Evolutionary conservation across 2,888 invertebrate species (phyloP).

Genomic region (Ornithoptera alexandrae): DNA sequence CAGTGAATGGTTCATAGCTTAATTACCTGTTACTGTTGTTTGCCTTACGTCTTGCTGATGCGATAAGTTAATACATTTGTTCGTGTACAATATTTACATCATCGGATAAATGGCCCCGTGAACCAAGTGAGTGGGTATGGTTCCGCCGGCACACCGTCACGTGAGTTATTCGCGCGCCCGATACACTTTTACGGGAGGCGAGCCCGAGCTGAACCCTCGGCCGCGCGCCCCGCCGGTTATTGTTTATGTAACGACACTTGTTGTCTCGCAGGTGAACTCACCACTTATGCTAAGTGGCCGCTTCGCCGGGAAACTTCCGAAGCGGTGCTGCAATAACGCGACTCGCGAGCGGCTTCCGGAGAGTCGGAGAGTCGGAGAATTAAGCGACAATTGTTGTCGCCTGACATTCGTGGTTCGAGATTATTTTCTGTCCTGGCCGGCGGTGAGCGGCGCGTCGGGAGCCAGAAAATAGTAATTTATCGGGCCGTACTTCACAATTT

Average conservation of each 20-base stretch:
- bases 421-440: too few relatives aligned
- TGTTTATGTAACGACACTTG: conserved; percentile 78
- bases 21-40: too few relatives aligned
- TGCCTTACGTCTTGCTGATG: too few relatives aligned
- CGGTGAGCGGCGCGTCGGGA: not conserved
- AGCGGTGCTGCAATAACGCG: conserved; percentile 24
- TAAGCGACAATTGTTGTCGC: not conserved
- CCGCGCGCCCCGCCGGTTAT: conserved; percentile 43
- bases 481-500: conserved; percentile 14
- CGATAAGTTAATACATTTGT: too few relatives aligned
- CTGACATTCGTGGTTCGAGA: too few relatives aligned
- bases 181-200: conserved; percentile 43
- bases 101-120: too few relatives aligned
- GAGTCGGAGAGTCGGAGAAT: not conserved
- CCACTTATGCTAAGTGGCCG: conserved; percentile 71
- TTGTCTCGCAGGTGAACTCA: conserved; percentile 64
- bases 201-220: not conserved
- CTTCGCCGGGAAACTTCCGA: conserved; percentile 25
- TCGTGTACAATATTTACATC: too few relatives aligned
- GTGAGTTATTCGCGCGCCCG: conserved; percentile 47
- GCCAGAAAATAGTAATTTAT: conserved; percentile 17
- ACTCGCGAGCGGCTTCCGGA: not conserved
- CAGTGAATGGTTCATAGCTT: too few relatives aligned
- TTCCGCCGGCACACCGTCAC: conserved; percentile 14
- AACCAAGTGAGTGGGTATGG: too few relatives aligned